Conservation (phyloP, 2,113 vertebrate genomes). For the Hylia prasina region DNA sequence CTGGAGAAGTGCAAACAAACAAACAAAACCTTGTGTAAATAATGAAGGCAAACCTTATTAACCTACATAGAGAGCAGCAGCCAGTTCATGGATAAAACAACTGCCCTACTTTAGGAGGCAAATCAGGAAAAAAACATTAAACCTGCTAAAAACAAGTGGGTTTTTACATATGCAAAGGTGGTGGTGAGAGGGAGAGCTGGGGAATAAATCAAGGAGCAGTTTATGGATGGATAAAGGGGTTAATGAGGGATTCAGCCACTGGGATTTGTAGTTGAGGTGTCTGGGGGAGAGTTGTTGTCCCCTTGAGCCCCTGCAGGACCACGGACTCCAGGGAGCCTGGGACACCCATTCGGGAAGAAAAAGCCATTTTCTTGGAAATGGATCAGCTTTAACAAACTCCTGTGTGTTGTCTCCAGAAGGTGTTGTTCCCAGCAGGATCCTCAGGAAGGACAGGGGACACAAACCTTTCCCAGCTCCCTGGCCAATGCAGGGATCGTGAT, state of each 20-base stretch:
- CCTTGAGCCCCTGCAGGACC: background rate
- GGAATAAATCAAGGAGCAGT: background rate
- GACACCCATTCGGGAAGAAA: background rate
- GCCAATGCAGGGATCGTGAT: accelerated
- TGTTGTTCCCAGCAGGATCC: background rate
- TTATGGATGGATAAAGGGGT: background rate
- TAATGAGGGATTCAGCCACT: background rate
- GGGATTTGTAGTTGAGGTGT: too few relatives aligned
- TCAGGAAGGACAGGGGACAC: background rate
- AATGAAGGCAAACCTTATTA: constrained; percentile 37
- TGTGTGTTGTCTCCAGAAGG: background rate
- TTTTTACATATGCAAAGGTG: background rate
- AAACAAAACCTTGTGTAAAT: constrained; percentile 1
- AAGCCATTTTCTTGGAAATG: background rate
- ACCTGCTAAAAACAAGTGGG: background rate
- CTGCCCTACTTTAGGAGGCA: constrained; percentile 14
- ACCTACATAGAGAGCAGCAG: constrained; percentile 4
- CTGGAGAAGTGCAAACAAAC: background rate
- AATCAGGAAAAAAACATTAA: background rate
- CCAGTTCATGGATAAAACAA: constrained; percentile 6
- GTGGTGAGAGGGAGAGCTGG: background rate
- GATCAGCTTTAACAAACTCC: background rate
- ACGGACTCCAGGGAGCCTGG: background rate
- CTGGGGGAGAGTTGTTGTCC: background rate
- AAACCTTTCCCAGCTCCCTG: background rate